A percentile compares a stretch with the other conserved stretches of the same genome.
Conservation (phyloP, 2,113 vertebrate genomes). For the Eubucco bourcierii region DNA sequence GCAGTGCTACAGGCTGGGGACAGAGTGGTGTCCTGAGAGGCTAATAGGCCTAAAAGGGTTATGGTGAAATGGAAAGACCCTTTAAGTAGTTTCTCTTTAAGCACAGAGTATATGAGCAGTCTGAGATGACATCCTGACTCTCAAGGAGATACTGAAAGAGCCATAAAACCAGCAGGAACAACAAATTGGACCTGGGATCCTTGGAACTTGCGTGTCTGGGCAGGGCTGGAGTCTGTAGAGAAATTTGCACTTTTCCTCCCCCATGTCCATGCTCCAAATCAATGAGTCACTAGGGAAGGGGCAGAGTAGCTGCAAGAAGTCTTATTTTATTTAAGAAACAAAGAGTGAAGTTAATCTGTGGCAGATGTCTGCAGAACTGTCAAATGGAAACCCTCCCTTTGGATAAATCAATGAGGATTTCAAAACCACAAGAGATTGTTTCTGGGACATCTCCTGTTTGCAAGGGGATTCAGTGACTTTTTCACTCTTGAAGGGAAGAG, state of each 20-base stretch:
- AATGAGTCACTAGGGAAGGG: background rate
- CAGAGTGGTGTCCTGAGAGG: no score
- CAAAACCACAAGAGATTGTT: background rate
- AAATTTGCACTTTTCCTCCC: background rate
- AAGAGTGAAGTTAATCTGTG: background rate
- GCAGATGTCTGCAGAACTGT: background rate
- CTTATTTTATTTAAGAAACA: background rate
- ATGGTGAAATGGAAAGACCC: no score
- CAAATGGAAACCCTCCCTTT: background rate
- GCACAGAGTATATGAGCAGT: background rate
- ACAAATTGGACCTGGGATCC: background rate
- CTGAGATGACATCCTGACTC: background rate
- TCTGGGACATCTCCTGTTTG: background rate
- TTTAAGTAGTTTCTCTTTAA: background rate
- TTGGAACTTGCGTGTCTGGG: fast-evolving
- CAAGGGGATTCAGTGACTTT: background rate
- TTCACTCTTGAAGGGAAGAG: background rate
- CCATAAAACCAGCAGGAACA: background rate
- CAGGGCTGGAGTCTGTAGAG: background rate
- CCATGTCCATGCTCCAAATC: background rate
- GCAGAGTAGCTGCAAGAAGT: background rate
- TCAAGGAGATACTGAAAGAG: background rate
- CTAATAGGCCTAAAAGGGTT: no score
- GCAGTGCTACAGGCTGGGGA: no score
- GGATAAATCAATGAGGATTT: background rate